Conservation (phyloP, 1,140 invertebrate species). For the Zaprionus taronus region DNA sequence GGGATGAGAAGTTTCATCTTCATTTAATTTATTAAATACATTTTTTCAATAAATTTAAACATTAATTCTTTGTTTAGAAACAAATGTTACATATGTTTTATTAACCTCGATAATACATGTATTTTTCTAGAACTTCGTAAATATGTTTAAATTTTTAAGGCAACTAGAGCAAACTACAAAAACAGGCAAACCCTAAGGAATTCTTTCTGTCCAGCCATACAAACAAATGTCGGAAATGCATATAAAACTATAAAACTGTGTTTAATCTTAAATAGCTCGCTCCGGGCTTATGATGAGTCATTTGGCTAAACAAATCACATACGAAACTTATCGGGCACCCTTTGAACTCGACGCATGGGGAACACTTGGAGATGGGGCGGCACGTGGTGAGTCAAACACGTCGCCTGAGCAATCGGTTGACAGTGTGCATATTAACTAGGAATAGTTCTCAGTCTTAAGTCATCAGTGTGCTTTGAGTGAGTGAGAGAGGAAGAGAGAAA, state of each 20-base stretch:
- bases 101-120: too few species aligned
- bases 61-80: too few species aligned
- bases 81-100: too few species aligned
- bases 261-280: slow-evolving; percentile 12
- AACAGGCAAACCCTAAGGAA: too few species aligned
- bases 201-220: neutral
- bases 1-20: too few species aligned
- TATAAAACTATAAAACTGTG: slow-evolving; percentile 2
- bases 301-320: slow-evolving; percentile 54
- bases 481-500: neutral
- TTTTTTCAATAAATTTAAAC: too few species aligned
- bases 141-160: too few species aligned
- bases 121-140: too few species aligned
- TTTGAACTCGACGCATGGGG: slow-evolving; percentile 74
- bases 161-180: too few species aligned
- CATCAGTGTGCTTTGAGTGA: neutral
- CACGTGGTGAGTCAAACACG: slow-evolving; percentile 73
- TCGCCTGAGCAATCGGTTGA: slow-evolving; percentile 56
- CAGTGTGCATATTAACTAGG: slow-evolving; percentile 74
- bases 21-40: too few species aligned
- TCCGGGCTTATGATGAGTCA: slow-evolving; percentile 57
- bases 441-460: neutral
- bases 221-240: neutral
- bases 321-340: slow-evolving; percentile 46
- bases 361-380: slow-evolving; percentile 31